These are phyloP conservation scores for Macropis europaea DNA, from an alignment of 2,888 invertebrate species.

Conservation along the genomic window DNA sequence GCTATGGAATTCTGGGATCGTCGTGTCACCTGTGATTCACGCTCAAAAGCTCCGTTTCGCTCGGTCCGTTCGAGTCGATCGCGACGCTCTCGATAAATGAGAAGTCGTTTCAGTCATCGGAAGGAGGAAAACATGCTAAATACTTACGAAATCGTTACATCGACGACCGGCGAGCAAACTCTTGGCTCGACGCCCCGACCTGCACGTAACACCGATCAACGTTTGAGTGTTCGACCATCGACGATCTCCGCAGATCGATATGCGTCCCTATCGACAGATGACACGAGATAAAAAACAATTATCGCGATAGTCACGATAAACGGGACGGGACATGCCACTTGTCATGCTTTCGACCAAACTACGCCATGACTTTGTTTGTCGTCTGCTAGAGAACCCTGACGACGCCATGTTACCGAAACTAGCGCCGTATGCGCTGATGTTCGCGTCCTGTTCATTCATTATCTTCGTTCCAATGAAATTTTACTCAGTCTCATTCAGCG, in stretches of 20 bases:
- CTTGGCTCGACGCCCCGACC: slow-evolving; percentile 23
- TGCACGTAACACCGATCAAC: slow-evolving; percentile 3
- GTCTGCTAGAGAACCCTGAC: slow-evolving; percentile 29
- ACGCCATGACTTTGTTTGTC: slow-evolving; percentile 29
- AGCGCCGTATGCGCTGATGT: slow-evolving; percentile 21
- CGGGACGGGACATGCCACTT: background rate
- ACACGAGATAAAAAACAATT: background rate
- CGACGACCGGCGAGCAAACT: slow-evolving; percentile 33
- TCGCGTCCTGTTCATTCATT: background rate
- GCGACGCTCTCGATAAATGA: background rate
- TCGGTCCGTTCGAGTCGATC: background rate
- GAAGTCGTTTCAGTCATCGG: slow-evolving; percentile 9
- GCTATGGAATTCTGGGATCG: slow-evolving; percentile 43
- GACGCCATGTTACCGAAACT: slow-evolving; percentile 26
- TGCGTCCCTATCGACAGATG: background rate
- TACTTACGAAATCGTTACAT: slow-evolving; percentile 43
- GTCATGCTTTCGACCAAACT: slow-evolving; percentile 18
- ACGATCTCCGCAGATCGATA: background rate
- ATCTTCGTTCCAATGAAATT: background rate
- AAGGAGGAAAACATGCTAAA: background rate
- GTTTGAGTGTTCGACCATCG: slow-evolving; percentile 7
- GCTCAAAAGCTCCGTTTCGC: background rate
- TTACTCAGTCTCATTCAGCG: background rate
- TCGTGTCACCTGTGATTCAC: slow-evolving; percentile 14
- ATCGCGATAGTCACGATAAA: background rate